These are phyloP conservation scores for Forbesichthys agassizii DNA, from an alignment of 2,113 vertebrate species.

Conservation along the genomic window DNA sequence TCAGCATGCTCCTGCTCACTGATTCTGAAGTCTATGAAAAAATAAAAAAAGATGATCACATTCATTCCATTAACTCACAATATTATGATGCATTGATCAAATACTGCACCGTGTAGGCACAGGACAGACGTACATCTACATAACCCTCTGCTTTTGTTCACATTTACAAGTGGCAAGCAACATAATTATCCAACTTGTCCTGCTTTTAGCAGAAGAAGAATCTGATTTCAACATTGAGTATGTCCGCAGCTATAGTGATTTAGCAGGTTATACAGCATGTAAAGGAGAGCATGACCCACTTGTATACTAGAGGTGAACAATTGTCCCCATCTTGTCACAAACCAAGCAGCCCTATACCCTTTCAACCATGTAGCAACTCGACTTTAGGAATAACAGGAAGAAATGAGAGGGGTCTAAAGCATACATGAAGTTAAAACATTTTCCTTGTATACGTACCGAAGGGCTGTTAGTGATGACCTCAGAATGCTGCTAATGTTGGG, in stretches of 20 bases:
- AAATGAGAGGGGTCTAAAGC: neutral
- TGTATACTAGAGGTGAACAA: no score
- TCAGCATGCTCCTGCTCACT: neutral
- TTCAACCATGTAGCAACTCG: neutral
- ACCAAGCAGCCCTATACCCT: no score
- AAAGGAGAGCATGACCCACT: no score
- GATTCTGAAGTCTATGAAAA: neutral
- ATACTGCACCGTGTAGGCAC: neutral
- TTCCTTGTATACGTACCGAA: neutral
- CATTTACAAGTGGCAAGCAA: no score
- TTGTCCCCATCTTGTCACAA: no score
- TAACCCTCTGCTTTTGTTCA: no score
- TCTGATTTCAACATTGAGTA: no score
- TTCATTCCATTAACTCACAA: neutral
- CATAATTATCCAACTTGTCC: no score
- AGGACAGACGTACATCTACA: no score
- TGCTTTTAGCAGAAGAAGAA: no score
- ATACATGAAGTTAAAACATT: neutral
- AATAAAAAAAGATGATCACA: neutral
- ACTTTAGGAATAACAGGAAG: neutral
- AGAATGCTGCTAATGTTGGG: slow-evolving; percentile 3
- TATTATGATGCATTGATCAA: neutral
- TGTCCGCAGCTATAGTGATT: no score
- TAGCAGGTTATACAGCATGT: no score
- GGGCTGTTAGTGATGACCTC: neutral